Evolutionary conservation across 2,888 invertebrate genomes (phyloP).

Genomic region (Cheilosia vulpina): DNA sequence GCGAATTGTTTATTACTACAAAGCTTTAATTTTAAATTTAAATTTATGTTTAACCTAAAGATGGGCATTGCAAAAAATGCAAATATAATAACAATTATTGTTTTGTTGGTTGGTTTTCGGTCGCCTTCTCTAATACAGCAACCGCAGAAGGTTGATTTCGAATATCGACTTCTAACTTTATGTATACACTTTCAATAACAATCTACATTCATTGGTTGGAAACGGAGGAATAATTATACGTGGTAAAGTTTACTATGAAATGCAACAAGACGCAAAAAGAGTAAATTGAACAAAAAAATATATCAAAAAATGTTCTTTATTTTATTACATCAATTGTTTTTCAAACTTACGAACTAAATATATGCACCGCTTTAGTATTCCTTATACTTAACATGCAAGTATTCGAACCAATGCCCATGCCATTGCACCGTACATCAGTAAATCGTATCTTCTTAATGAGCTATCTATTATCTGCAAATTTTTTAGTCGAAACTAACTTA

Average conservation of each 20-base stretch:
- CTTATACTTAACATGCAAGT: not conserved
- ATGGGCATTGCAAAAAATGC: slow-evolving; percentile 33
- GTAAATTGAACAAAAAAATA: not conserved
- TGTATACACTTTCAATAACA: slow-evolving; percentile 10
- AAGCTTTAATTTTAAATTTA: slow-evolving; percentile 40
- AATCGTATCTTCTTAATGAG: too few species aligned
- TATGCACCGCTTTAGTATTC: not conserved
- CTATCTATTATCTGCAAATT: too few species aligned
- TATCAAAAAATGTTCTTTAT: too few species aligned
- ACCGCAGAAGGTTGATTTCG: slow-evolving; percentile 90
- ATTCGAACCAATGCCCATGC: too few species aligned
- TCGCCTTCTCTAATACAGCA: slow-evolving; percentile 93
- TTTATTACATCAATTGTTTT: not conserved
- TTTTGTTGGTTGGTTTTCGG: slow-evolving; percentile 85
- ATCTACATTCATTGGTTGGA: slow-evolving; percentile 33
- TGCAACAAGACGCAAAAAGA: slow-evolving; percentile 23
- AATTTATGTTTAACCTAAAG: slow-evolving; percentile 54
- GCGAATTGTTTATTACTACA: slow-evolving; percentile 35
- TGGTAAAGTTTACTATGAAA: not conserved
- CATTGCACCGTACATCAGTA: too few species aligned
- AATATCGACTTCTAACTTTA: slow-evolving; percentile 77
- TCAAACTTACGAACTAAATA: too few species aligned
- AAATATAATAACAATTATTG: slow-evolving; percentile 49
- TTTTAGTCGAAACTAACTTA: too few species aligned
- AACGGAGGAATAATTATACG: not conserved